Evolutionary conservation across 2,797 vertebrate genomes (phyloP).

Genomic region (Ataeniobius toweri): DNA sequence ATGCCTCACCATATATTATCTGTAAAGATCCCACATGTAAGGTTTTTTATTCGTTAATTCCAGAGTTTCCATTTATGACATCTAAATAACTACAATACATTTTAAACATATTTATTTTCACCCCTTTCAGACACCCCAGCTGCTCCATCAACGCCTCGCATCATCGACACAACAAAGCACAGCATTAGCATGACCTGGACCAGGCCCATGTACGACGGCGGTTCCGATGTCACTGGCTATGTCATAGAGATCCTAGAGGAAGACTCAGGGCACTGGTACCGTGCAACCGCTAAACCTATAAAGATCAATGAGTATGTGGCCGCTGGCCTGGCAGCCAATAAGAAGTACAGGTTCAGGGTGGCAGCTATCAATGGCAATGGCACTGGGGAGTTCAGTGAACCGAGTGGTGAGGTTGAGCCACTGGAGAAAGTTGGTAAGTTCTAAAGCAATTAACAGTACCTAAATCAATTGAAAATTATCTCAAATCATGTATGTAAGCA

Average conservation of each 20-base stretch:
- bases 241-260: slow-evolving; percentile 96
- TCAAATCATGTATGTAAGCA: background rate
- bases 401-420: slow-evolving; percentile 87
- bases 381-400: slow-evolving; percentile 94
- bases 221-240: slow-evolving; percentile 91
- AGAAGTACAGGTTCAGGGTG: slow-evolving; percentile 95
- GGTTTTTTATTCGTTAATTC: slow-evolving; percentile 37
- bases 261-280: slow-evolving; percentile 91
- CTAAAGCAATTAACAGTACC: background rate
- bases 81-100: background rate
- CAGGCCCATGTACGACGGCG: slow-evolving; percentile 94
- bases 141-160: slow-evolving; percentile 90
- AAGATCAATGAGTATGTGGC: slow-evolving; percentile 88
- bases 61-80: background rate
- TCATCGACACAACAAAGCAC: slow-evolving; percentile 93
- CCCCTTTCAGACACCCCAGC: slow-evolving; percentile 89
- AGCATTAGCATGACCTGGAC: slow-evolving; percentile 97
- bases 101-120: background rate
- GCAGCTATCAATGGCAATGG: slow-evolving; percentile 93
- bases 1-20: slow-evolving; percentile 89
- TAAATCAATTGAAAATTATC: background rate
- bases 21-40: slow-evolving; percentile 98
- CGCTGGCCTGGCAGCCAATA: slow-evolving; percentile 85
- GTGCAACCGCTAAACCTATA: slow-evolving; percentile 87
- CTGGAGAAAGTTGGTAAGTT: slow-evolving; percentile 91